phyloP scores from a whole-genome alignment of 37 sponge, comb jelly and placozoan genomes.

The Chondrilla cf. caribensis region DNA sequence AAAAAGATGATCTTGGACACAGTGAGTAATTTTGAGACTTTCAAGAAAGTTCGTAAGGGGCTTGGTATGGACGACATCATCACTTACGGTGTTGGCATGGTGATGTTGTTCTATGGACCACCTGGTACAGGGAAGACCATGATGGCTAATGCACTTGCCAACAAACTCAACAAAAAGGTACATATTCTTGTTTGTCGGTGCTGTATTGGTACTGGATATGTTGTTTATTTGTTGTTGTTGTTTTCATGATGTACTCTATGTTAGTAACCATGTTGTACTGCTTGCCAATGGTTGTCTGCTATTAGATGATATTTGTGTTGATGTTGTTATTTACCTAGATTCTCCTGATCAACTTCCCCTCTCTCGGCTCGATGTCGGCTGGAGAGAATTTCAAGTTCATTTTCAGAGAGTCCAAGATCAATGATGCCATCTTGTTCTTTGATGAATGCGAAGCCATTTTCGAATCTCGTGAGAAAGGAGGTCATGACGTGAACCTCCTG shows the following conservation, averaged over 20 bases:
- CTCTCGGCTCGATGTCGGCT: slow-evolving; percentile 72
- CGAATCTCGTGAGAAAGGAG: slow-evolving; percentile 77
- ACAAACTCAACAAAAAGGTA: slow-evolving; percentile 76
- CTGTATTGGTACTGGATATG: no score
- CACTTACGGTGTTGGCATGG: slow-evolving; percentile 84
- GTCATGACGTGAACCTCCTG: slow-evolving; percentile 74
- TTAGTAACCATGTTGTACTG: no score
- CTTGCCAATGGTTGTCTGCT: no score
- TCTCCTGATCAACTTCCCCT: slow-evolving; percentile 85
- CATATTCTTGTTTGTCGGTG: not conserved
- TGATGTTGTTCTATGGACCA: slow-evolving; percentile 80
- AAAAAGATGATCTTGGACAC: slow-evolving; percentile 74
- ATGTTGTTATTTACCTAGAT: slow-evolving; percentile 48
- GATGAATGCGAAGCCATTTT: slow-evolving; percentile 92
- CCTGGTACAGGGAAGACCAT: slow-evolving; percentile 90
- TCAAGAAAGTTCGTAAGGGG: slow-evolving; percentile 60
- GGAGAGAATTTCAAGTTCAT: slow-evolving; percentile 91
- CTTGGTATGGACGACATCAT: slow-evolving; percentile 81
- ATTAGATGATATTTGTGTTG: no score
- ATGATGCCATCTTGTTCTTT: slow-evolving; percentile 89
- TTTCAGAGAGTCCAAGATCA: slow-evolving; percentile 86
- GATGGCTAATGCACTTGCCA: slow-evolving; percentile 88
- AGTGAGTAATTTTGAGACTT: slow-evolving; percentile 85
- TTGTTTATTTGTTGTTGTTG: no score
- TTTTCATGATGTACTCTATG: no score